Evolutionary conservation across 2,888 invertebrate species (phyloP), one percentile per base, ranked within the genome.

Genomic region (Tenthredo mesomela): DNA sequence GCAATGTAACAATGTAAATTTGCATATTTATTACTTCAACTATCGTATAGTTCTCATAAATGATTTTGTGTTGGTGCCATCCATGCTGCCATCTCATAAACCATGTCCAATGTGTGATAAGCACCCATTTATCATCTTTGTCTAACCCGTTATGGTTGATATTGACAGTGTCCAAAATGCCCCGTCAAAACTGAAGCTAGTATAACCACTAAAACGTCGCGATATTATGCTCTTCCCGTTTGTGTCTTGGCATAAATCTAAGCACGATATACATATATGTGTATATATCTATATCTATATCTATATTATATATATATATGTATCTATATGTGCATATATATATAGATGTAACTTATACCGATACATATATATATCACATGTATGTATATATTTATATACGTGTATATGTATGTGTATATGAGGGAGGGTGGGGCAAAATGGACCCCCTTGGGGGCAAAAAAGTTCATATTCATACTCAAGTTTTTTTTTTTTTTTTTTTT

Each of bases 201-300:
- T 43, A 50, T 61, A 70, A 82, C 65, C 47, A 82, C 61, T 54
- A 86, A 88, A 88, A 88, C 87, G 88, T 90, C 88, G 88, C 88
- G 88, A 87, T 87, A 87, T 89, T 88, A 89, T 88, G 89, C 88
- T 91, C 90, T 91, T 91, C 88, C 90, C 89, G 86, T 90, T 89
- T 88, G 89, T 90, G 90, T 91, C 89, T 88, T 89, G 89, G 86
- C 89, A 87, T 88, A 85, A 90, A 86, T 87, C 86, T 89, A 89
- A 90, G 88, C 85, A 87, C 84, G 87, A 87, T 88, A 89, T 87
- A 77, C 75, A 61, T 82, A 21, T 65, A 15, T 82, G n/a, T 82
- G 40, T 82, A 40, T 65, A 43, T 54, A 43, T 84, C 37, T 50
- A 67, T 84, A 85, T 80, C 82, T 29, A 82, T 65, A 6, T 82